Base-by-base conservation (phyloP, 2,113 vertebrate species). In the Tragelaphus strepsiceros region DNA sequence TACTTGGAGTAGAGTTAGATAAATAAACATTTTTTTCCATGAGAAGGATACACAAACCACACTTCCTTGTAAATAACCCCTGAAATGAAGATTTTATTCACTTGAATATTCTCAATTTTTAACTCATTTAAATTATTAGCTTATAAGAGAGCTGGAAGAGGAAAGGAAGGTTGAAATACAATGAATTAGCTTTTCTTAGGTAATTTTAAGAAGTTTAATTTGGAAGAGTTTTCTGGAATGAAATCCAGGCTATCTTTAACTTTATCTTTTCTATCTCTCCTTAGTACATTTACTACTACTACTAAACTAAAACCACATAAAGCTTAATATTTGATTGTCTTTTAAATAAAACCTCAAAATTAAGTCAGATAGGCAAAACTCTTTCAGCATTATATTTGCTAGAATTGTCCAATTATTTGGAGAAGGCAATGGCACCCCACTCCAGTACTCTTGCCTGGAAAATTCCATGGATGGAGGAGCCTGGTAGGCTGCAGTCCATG, bases 331-430 rank as follows among this genome's bases (percentile, higher is more conserved):
- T 78, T 96, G 28, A 71, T 97, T 61, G 3, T 46, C 15, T 95
- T 91, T 95, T 86, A 97, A 97, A 64, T 84, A 84, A 94, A 59
- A 2, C 43, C 94, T 96, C 26, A 96, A 56, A 90, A 74, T 83
- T 91, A 61, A 24, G 88, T 6, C 13, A 87, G 13, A 21, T 28
- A 43, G 43, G 28, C 62, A 82, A 85, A 95, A 82, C 1, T 94
- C 22, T 53, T 93, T 87, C 6, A 39, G 39, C n/a, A 74, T 46
- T 17, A 17, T 74, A 43, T 64, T 90, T 93, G 1, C 64, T 95
- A 35, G 32, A 90, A 84, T 30, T 84, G 64, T 43, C 16, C 43
- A 78, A 5, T 91, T 94, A 58, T 78, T 84, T 51, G 51, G 51
- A 51, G 51, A 51, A 51, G 51, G 51, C 3, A 51, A 14, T 51